Evolutionary conservation across 2,113 vertebrate genomes (phyloP), one percentile per base, ranked within the genome.

Genomic region (Maccullochella peelii): DNA sequence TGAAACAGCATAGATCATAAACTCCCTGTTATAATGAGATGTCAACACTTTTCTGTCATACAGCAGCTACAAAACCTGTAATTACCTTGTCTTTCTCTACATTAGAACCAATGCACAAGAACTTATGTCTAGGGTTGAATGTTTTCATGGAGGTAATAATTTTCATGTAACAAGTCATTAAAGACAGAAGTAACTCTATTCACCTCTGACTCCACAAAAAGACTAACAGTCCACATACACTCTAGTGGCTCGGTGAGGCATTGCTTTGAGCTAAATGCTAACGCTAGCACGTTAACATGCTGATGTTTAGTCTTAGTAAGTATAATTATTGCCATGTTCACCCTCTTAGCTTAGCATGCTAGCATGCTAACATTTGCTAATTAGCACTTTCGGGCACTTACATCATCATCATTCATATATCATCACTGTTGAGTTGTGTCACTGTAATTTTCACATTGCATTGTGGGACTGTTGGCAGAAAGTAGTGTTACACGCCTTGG

Each of bases 11-110:
- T 0, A 33, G 61, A 40, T 68, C 36, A 12, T 3, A 62, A 83
- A 68, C 12, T 4, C 54, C 23, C 38, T 8, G 20, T 27, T 84
- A 30, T 67, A 50, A 81, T 65, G 52, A 79, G 71, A 70, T 55
- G 77, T 66, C 75, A 57, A 73, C 50, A 42, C 47, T 62, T 30
- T 47, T 70, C n/a, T 78, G 69, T 78, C 73, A 65, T 10, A 47
- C 57, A 79, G 44, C n/a, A 27, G 49, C 70, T 66, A 33, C n/a
- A 42, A 18, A 73, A 30, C 54, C 23, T 27, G 21, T 23, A 52
- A 36, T 75, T 67, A 36, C 10, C 10, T 57, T 4, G 38, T 44
- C 50, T 79, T 76, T 27, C 5, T 25, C 16, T 5, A 23, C 33
- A 62, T 58, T 73, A 73, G 20, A 63, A 21, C 33, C 25, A 57